These are phyloP conservation scores for Platorchestia sp. DNA, from an alignment of 1,140 invertebrate species.

Conservation along the genomic window DNA sequence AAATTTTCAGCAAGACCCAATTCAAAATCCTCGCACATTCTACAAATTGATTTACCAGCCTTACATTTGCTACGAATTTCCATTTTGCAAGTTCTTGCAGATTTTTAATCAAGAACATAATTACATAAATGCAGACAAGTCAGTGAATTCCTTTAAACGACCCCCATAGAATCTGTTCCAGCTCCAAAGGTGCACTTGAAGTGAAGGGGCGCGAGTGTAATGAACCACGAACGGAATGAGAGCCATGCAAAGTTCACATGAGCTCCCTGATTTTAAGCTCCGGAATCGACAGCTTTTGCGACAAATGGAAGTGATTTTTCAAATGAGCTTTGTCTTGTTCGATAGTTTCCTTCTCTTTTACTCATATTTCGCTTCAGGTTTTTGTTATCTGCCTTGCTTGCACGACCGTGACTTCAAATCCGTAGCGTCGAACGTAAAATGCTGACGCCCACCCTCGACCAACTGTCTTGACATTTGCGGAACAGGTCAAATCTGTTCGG, in stretches of 20 bases:
- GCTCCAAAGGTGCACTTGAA: background rate
- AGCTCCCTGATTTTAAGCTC: background rate
- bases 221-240: background rate
- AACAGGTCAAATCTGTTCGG: background rate
- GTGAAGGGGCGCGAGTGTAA: background rate
- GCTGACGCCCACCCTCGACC: background rate
- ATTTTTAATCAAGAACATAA: too few species aligned
- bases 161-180: too few species aligned
- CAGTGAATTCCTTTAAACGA: background rate
- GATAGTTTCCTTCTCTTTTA: background rate
- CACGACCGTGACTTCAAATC: background rate
- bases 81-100: too few species aligned
- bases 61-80: too few species aligned
- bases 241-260: background rate
- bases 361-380: background rate
- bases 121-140: too few species aligned
- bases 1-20: too few species aligned
- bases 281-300: background rate
- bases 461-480: background rate
- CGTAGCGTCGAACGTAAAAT: background rate
- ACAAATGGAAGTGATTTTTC: background rate
- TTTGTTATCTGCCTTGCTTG: background rate
- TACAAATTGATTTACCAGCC: too few species aligned
- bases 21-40: too few species aligned
- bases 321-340: background rate